Evolutionary conservation across 2,113 vertebrate genomes (phyloP), one percentile per base, ranked within the genome.

Genomic region (Ammodytes marinus): DNA sequence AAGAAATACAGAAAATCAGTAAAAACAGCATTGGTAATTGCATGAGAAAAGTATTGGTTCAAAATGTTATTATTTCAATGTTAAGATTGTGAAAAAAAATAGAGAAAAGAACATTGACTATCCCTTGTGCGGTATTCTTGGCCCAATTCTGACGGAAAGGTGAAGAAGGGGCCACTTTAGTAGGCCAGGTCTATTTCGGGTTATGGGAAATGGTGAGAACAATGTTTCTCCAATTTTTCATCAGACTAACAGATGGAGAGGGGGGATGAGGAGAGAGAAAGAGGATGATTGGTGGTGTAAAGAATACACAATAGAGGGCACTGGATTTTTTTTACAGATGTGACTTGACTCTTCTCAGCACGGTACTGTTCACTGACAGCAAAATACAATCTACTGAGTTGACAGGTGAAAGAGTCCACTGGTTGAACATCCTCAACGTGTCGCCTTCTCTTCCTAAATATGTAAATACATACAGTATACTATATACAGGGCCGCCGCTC

Each of bases 101-200:
- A 35, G 5, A 54, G 8, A 35, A 5, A 10, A 17, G 13, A 12
- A 47, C 8, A 58, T n/a, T 61, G 6, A 0, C 1, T 59, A 49
- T 80, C 35, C 58, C 27, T 47, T 61, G 17, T 17, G 70, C n/a
- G 55, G 74, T 77, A 77, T 77, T 82, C 50, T 82, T 74, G 64
- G 78, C 79, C 73, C 6, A 5, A 10, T 75, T 79, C 82, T 67
- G 37, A 45, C 5, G 74, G 66, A 74, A 84, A 88, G 83, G 77
- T 82, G 80, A 83, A 73, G 74, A 84, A 67, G 64, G 15, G 77
- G 71, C 64, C 75, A 17, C 60, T 83, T 85, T 89, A 82, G 76
- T 83, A 81, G 79, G 84, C 58, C 87, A 83, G 63, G 67, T 81
- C 85, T 89, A 89, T 89, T 89, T 77, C 74, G 50, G 80, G 78